Percentiles rank a stretch among this genome's conserved stretches.
These are phyloP conservation scores for Eufriesea mexicana DNA, from an alignment of 1,140 invertebrate genomes.

Conservation along the genomic window DNA sequence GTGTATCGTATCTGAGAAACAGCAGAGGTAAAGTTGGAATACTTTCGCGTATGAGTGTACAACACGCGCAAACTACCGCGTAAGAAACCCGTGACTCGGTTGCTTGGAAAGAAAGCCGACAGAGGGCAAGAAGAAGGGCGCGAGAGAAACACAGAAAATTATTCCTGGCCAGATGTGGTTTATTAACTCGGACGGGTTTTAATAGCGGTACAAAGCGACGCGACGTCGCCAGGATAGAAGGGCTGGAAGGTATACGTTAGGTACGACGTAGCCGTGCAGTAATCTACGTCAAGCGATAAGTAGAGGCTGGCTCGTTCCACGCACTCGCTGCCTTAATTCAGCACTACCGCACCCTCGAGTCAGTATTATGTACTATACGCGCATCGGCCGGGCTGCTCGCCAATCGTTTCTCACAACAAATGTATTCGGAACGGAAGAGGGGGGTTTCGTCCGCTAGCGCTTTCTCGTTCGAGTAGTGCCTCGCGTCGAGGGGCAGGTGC, in stretches of 20 bases:
- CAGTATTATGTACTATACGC: background rate
- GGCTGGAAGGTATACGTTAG: slow-evolving; percentile 34
- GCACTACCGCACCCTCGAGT: slow-evolving; percentile 40
- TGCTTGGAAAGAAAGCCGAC: background rate
- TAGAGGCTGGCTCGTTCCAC: slow-evolving; percentile 26
- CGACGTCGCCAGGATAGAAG: slow-evolving; percentile 1
- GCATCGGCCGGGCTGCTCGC: background rate
- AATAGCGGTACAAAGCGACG: slow-evolving; percentile 56
- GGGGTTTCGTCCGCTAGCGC: no score
- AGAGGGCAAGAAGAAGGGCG: background rate
- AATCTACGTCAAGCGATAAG: slow-evolving; percentile 57
- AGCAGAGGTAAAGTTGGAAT: no score
- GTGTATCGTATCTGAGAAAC: no score
- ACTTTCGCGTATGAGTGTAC: no score
- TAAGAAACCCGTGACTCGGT: background rate
- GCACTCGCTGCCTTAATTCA: slow-evolving; percentile 50
- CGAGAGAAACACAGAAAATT: slow-evolving; percentile 11
- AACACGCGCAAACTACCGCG: background rate
- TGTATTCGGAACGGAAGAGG: slow-evolving; percentile 68
- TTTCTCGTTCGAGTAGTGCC: slow-evolving; percentile 4
- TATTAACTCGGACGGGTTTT: slow-evolving; percentile 57
- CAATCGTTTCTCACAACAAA: slow-evolving; percentile 48
- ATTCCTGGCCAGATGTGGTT: slow-evolving; percentile 32
- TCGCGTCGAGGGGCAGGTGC: slow-evolving; percentile 74
- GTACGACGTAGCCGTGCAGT: slow-evolving; percentile 39